These are phyloP conservation scores for Cephalophus harveyi DNA, from an alignment of 2,113 vertebrate species.

Conservation along the genomic window DNA sequence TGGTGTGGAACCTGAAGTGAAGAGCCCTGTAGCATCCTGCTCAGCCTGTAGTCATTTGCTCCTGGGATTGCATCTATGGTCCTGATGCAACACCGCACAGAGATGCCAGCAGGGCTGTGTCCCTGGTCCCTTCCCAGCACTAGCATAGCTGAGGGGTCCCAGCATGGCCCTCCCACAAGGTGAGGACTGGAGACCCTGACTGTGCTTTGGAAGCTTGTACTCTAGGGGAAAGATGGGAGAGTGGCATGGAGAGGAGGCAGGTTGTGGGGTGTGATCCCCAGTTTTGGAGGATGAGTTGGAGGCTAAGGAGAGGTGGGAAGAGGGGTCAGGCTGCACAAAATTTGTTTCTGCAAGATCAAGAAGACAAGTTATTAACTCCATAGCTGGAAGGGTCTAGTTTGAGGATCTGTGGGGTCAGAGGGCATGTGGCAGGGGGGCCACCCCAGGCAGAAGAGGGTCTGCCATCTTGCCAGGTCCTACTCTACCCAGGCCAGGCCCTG, in stretches of 20 bases:
- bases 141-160: not conserved
- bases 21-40: not conserved
- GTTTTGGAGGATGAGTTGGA: not conserved
- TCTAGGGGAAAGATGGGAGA: not conserved
- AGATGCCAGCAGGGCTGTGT: not conserved
- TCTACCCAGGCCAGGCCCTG: not conserved
- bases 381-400: not conserved
- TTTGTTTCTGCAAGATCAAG: not conserved
- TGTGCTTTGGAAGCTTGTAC: not conserved
- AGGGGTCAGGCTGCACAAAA: not conserved
- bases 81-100: rapidly evolving
- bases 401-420: constrained; percentile 28
- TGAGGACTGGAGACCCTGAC: not conserved
- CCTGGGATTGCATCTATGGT: not conserved
- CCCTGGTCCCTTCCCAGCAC: not conserved
- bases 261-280: not conserved
- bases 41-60: not conserved
- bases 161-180: not conserved
- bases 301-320: not conserved
- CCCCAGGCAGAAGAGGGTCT: not conserved
- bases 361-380: not conserved
- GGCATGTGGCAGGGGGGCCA: not conserved
- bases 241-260: too few relatives aligned
- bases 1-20: not conserved
- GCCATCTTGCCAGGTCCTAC: not conserved